Evolutionary conservation across 2,888 invertebrate species (phyloP).

Genomic region (Papilio gigon): DNA sequence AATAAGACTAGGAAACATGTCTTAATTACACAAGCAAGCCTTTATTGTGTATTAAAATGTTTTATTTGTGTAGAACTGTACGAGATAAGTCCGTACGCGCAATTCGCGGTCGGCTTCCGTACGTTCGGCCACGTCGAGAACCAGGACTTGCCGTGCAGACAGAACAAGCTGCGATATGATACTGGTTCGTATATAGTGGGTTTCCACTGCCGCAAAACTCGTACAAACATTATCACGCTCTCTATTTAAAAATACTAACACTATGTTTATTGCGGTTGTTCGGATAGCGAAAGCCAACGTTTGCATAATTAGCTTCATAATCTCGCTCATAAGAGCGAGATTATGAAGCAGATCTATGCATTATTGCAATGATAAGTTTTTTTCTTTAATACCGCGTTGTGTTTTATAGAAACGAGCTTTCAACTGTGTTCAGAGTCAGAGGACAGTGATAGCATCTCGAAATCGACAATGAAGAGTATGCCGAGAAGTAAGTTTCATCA

Average conservation of each 20-base stretch:
- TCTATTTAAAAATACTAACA: no score
- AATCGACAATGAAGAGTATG: slow-evolving; percentile 75
- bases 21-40: no score
- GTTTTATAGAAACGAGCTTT: slow-evolving; percentile 77
- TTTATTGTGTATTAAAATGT: no score
- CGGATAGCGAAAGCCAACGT: no score
- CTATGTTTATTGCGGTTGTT: no score
- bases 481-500: slow-evolving; percentile 69
- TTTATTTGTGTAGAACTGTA: slow-evolving; percentile 64
- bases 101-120: slow-evolving; percentile 77
- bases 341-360: no score
- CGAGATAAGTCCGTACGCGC: slow-evolving; percentile 80
- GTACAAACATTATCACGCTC: background rate
- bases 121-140: slow-evolving; percentile 80
- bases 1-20: no score
- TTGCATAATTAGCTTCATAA: no score
- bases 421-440: slow-evolving; percentile 80
- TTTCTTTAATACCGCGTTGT: no score
- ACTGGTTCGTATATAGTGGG: slow-evolving; percentile 58
- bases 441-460: slow-evolving; percentile 80
- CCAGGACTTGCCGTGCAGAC: slow-evolving; percentile 72
- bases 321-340: no score
- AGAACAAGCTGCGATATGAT: slow-evolving; percentile 71
- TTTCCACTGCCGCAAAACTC: background rate
- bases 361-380: no score